phyloP scores from a whole-genome alignment of 2,888 invertebrate species.

The Merodon equestris region DNA sequence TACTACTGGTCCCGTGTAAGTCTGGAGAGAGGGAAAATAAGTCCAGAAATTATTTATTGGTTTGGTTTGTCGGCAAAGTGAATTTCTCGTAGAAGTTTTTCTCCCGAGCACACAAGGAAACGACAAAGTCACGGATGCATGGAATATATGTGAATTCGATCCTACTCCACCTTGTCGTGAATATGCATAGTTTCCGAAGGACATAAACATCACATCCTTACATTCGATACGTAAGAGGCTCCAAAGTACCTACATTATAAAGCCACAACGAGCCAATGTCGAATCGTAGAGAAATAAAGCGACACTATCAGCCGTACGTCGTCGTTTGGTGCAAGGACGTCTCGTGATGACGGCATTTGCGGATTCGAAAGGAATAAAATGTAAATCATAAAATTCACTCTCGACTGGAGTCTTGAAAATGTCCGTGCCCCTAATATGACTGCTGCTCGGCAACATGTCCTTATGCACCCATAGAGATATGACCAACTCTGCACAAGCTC shows the following conservation, averaged over 20 bases:
- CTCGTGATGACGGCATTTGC: not conserved
- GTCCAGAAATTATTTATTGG: conserved; percentile 32
- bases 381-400: conserved; percentile 24
- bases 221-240: conserved; percentile 17
- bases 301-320: conserved; percentile 33
- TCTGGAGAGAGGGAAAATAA: too few relatives aligned
- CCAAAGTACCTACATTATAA: conserved; percentile 12
- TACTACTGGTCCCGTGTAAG: conserved; percentile 22
- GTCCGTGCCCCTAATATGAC: conserved; percentile 10
- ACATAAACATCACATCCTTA: conserved; percentile 18
- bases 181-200: conserved; percentile 19
- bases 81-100: conserved; percentile 15
- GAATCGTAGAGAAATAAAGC: conserved; percentile 3
- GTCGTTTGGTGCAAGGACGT: conserved; percentile 19
- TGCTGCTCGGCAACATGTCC: conserved; percentile 5
- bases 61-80: conserved; percentile 34
- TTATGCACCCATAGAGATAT: conserved; percentile 32
- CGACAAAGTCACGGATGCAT: conserved; percentile 25
- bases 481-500: conserved; percentile 10
- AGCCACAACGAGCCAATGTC: not conserved
- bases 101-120: not conserved
- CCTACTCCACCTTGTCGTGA: not conserved
- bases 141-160: conserved; percentile 40
- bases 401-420: conserved; percentile 20
- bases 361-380: not conserved